Evolutionary conservation across 2,888 invertebrate genomes (phyloP), one percentile per base, ranked within the genome.

Genomic region (Liopterus haemorrhoidalis): DNA sequence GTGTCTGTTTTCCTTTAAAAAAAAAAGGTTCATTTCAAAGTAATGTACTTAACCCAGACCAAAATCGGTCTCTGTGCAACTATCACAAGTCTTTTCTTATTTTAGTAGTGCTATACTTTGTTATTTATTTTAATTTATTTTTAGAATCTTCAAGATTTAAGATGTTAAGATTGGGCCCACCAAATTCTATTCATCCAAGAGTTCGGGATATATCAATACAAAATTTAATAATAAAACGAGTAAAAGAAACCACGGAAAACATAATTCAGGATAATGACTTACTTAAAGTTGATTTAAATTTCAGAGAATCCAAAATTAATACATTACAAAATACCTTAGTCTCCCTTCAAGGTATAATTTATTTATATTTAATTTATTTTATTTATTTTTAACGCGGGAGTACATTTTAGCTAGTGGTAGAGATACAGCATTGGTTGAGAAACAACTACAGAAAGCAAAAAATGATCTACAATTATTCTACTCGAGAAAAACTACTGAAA

Each of bases 61-160:
- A n/a, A n/a, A n/a, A n/a, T n/a, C n/a, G n/a, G n/a, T n/a, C n/a
- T n/a, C n/a, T n/a, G n/a, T n/a, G n/a, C n/a, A n/a, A n/a, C n/a
- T n/a, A n/a, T n/a, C n/a, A n/a, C n/a, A n/a, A n/a, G n/a, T n/a
- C n/a, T n/a, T n/a, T n/a, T n/a, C n/a, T n/a, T n/a, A n/a, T n/a
- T n/a, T n/a, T n/a, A n/a, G n/a, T n/a, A n/a, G n/a, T n/a, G n/a
- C n/a, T 16, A 18, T 12, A 20, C 14, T 22, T 35, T 41, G 6
- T 22, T 16, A 18, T 14, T 32, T 3, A 12, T 44, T 40, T 22
- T 22, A 28, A 42, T 27, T n/a, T n/a, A n/a, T n/a, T 36, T 50
- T 28, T 46, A 52, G 56, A 47, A 56, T 58, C 60, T 9, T 53
- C 62, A 20, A 57, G 61, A 14, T 67, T 71, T 41, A 63, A 60